Percentiles rank a stretch among this genome's conserved stretches.
phyloP scores from a whole-genome alignment of 1,140 invertebrate species.

The Ridgeia piscesae region DNA sequence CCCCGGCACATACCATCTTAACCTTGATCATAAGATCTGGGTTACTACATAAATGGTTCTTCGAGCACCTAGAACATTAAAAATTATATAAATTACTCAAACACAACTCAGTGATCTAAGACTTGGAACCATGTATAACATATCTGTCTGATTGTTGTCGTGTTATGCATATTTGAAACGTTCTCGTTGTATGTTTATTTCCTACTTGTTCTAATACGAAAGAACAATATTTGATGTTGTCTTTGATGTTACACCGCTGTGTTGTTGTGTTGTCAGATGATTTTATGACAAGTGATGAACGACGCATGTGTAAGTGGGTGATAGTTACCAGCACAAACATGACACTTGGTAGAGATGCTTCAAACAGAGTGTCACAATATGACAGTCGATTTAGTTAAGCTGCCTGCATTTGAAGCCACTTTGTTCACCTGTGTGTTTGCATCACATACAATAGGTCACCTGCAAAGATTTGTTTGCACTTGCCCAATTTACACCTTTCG shows the following conservation, averaged over 20 bases:
- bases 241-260: neutral
- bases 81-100: neutral
- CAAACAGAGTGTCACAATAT: neutral
- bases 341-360: neutral
- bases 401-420: neutral
- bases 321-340: neutral
- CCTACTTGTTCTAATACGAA: neutral
- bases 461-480: neutral
- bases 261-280: neutral
- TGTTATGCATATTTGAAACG: neutral
- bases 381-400: neutral
- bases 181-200: neutral
- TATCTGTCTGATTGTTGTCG: neutral
- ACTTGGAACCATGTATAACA: too few relatives aligned
- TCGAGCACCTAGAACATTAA: neutral
- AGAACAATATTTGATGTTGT: neutral
- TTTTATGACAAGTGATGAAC: neutral
- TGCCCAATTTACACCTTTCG: neutral
- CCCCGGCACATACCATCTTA: too few relatives aligned
- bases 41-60: neutral
- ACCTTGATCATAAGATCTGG: neutral
- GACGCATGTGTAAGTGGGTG: neutral
- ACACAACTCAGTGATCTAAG: neutral
- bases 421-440: neutral
- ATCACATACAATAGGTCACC: neutral